Evolutionary conservation across 1,140 invertebrate species (phyloP), one percentile per base, ranked within the genome.

Genomic region (Druon quercuslanigerum): DNA sequence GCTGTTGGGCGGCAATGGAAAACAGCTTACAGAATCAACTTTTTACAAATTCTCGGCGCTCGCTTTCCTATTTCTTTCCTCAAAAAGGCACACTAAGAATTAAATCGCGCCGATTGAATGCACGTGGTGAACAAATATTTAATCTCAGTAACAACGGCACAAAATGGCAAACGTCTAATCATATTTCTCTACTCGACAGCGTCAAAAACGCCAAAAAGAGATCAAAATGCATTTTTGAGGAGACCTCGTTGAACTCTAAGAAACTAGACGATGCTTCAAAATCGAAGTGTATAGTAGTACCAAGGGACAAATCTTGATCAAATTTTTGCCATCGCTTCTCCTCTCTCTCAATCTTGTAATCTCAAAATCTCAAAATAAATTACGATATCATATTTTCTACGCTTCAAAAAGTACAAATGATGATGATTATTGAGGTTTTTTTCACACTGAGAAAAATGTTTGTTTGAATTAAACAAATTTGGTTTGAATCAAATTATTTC

Each of bases 51-150:
- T 66, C 57, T 66, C 60, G 60, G 57, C 57, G 57, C 57, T 33
- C 40, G 40, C 1, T 3, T 14, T 33, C 33, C n/a, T 40, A 40
- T 60, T 40, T 66, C 40, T 77, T 72, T 77, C 56, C 56, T 80
- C 51, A 73, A 80, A 80, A 80, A 80, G 79, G 79, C 79, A 80
- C 79, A 80, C 76, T 77, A 76, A 75, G 71, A 74, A 80, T 73
- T 80, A 73, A 77, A 80, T 80, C 75, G 75, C 54, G 77, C 60
- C 60, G n/a, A 66, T 46, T 46, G 40, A 46, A 46, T 11, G 40
- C 40, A 46, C 40, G 17, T n/a, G 9, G 33, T 25, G 33, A 66
- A 66, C 33, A 66, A 66, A 66, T 66, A 25, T 66, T 66, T 66
- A 66, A 66, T 66, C 60, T 66, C 60, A 66, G 25, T 66, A 66